Conservation (phyloP, 2,888 invertebrate species). For the Caenorhabditis virilis region DNA sequence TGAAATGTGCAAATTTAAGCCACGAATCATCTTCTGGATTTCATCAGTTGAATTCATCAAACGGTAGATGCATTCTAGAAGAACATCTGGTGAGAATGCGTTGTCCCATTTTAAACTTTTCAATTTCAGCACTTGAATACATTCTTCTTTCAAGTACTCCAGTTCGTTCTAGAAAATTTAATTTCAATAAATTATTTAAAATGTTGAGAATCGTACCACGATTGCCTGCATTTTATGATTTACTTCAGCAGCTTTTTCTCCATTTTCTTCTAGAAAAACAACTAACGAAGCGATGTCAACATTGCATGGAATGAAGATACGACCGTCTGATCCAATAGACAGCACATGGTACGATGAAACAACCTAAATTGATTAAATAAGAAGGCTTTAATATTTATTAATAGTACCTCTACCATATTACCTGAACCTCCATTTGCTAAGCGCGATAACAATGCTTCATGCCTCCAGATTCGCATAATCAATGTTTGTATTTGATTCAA, state of each 20-base stretch:
- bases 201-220: constrained; percentile 14
- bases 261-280: constrained; percentile 53
- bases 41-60: constrained; percentile 21
- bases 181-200: not conserved
- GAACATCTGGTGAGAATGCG: constrained; percentile 24
- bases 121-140: constrained; percentile 39
- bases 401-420: constrained; percentile 38
- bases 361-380: constrained; percentile 29
- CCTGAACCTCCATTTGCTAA: constrained; percentile 30
- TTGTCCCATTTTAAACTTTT: constrained; percentile 41
- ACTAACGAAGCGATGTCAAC: constrained; percentile 58
- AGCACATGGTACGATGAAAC: constrained; percentile 61
- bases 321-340: constrained; percentile 55
- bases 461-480: constrained; percentile 33
- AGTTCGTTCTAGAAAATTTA: constrained; percentile 27
- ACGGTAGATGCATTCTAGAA: constrained; percentile 32
- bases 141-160: constrained; percentile 21
- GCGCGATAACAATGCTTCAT: constrained; percentile 31
- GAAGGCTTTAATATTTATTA: no score
- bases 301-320: constrained; percentile 63
- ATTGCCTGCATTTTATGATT: constrained; percentile 39
- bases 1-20: constrained; percentile 53
- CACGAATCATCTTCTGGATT: constrained; percentile 26
- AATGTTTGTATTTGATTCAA: constrained; percentile 44
- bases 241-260: constrained; percentile 25